These are phyloP conservation scores for Sigmodon hispidus DNA, from an alignment of 2,113 vertebrate species.

Conservation along the genomic window DNA sequence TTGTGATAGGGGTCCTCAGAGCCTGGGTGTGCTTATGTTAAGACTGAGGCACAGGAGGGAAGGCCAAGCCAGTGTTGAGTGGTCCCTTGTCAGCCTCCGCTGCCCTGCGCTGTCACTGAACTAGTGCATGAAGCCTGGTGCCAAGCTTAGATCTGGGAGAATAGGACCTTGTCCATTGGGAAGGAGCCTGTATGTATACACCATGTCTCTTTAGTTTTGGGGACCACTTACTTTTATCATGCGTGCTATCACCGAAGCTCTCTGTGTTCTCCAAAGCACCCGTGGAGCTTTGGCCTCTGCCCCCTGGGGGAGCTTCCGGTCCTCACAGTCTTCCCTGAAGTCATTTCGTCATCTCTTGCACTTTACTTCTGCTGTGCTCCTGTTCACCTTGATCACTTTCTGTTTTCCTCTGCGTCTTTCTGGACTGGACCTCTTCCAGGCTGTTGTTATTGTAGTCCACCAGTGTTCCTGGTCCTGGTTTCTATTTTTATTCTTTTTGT, in stretches of 20 bases:
- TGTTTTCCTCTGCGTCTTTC: neutral
- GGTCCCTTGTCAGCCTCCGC: neutral
- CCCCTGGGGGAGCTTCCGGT: neutral
- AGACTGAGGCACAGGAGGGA: neutral
- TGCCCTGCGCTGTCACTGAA: neutral
- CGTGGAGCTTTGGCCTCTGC: neutral
- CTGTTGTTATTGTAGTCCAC: neutral
- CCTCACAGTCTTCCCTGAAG: neutral
- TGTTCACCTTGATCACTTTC: neutral
- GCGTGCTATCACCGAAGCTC: neutral
- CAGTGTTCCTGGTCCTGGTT: neutral
- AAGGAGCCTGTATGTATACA: neutral
- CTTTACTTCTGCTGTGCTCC: neutral
- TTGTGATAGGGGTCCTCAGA: neutral
- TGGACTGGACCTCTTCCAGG: neutral
- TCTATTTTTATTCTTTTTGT: neutral
- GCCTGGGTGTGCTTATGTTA: neutral
- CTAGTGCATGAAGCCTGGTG: neutral
- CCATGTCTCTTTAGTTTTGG: neutral
- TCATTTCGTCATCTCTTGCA: neutral
- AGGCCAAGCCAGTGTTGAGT: neutral
- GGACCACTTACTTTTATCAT: neutral
- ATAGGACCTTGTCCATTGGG: too few relatives aligned
- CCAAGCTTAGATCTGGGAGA: neutral
- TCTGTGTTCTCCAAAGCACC: neutral